Percentiles rank a stretch among this genome's conserved stretches.
Conservation (phyloP, 2,888 invertebrate genomes). For the Drosophila algonquin region DNA sequence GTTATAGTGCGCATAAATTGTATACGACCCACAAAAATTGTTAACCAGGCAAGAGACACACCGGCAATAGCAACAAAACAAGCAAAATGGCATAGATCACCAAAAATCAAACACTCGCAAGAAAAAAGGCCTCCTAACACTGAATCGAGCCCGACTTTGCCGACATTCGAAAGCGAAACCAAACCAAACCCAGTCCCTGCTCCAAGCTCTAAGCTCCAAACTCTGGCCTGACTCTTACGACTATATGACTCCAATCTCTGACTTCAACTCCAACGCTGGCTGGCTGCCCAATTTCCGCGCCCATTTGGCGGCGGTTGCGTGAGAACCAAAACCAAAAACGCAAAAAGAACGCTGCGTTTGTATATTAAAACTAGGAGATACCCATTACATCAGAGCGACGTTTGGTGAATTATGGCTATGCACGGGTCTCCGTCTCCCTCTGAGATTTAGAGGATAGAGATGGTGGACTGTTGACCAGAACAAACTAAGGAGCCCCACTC, state of each 20-base stretch:
- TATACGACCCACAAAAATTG: slow-evolving; percentile 65
- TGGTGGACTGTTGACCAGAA: neutral
- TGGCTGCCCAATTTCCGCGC: slow-evolving; percentile 74
- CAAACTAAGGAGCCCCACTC: neutral
- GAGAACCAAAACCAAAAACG: slow-evolving; percentile 55
- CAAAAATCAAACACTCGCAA: slow-evolving; percentile 54
- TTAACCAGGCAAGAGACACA: slow-evolving; percentile 19
- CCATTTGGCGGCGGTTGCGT: slow-evolving; percentile 70
- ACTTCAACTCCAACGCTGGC: slow-evolving; percentile 28
- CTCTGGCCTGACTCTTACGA: slow-evolving; percentile 5
- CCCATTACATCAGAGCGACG: neutral
- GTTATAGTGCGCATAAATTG: slow-evolving; percentile 75
- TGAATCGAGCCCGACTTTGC: slow-evolving; percentile 15
- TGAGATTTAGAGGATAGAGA: no score
- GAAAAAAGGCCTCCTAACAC: slow-evolving; percentile 26
- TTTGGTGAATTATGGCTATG: neutral
- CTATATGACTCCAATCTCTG: neutral
- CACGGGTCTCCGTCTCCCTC: no score
- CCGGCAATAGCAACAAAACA: slow-evolving; percentile 37
- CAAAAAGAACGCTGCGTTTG: neutral
- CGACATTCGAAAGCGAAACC: slow-evolving; percentile 31
- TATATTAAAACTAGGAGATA: neutral
- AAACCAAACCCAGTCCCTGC: slow-evolving; percentile 9
- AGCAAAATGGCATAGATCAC: slow-evolving; percentile 46
- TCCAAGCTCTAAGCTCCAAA: slow-evolving; percentile 2